A percentile compares a stretch with the other conserved stretches of the same genome.
These are phyloP conservation scores for Nycticebus coucang DNA, from an alignment of 2,113 vertebrate genomes.

Conservation along the genomic window DNA sequence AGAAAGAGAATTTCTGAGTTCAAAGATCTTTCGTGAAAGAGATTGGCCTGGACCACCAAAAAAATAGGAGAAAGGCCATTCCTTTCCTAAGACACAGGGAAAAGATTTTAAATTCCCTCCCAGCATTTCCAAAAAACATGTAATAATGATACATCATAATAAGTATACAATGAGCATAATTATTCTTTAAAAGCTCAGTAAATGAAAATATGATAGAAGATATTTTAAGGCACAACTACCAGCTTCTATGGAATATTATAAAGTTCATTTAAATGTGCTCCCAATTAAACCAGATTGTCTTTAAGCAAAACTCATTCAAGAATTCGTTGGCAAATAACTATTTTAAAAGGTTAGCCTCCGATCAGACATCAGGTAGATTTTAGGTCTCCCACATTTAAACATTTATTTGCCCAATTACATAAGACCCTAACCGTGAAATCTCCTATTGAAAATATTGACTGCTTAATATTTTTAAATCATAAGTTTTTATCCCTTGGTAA, in stretches of 20 bases:
- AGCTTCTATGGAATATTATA: conserved; percentile 55
- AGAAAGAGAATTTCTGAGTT: conserved; percentile 4
- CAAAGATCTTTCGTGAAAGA: background rate
- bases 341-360: conserved; percentile 26
- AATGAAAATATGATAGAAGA: conserved; percentile 31
- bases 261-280: conserved; percentile 8
- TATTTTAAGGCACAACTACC: conserved; percentile 53
- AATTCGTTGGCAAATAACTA: conserved; percentile 45
- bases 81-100: background rate
- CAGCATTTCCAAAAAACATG: background rate
- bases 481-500: background rate
- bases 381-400: conserved; percentile 30
- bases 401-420: conserved; percentile 37
- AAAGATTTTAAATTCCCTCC: background rate
- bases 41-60: background rate
- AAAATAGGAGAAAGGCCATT: background rate
- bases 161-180: background rate
- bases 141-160: background rate
- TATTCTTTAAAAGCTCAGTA: conserved; percentile 42
- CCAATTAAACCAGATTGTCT: conserved; percentile 52
- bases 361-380: background rate
- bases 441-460: conserved; percentile 41
- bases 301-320: conserved; percentile 56
- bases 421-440: conserved; percentile 5
- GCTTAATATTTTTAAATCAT: conserved; percentile 14